phyloP scores from a whole-genome alignment of 1,140 invertebrate genomes.

The Nasonia vitripennis region DNA sequence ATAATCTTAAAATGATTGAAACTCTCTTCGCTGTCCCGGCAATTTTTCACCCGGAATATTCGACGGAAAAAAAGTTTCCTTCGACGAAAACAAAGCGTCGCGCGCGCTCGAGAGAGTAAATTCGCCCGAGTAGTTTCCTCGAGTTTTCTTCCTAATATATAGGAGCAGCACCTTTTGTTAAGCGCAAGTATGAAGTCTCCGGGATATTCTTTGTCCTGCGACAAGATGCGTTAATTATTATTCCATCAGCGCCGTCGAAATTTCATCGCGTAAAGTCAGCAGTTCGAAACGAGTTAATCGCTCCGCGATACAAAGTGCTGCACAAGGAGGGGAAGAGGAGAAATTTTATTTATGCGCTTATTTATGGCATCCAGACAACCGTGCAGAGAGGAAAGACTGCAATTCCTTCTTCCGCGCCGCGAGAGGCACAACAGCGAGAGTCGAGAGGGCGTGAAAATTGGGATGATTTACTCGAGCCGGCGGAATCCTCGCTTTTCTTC shows the following conservation, averaged over 20 bases:
- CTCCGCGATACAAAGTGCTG: neutral
- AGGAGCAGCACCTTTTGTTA: too few relatives aligned
- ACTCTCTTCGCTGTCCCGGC: too few relatives aligned
- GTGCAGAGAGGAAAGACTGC: neutral
- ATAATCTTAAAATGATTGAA: neutral
- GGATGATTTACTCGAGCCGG: constrained; percentile 14
- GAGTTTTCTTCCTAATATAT: too few relatives aligned
- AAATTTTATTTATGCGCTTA: constrained; percentile 1
- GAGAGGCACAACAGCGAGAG: neutral
- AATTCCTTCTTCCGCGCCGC: neutral
- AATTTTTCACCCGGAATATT: neutral
- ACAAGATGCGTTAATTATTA: too few relatives aligned
- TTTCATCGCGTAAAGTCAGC: too few relatives aligned
- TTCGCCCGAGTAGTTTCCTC: too few relatives aligned
- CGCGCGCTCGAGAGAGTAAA: too few relatives aligned
- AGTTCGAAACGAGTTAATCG: neutral
- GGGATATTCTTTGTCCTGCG: too few relatives aligned
- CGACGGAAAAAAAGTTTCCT: neutral
- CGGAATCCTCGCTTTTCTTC: neutral
- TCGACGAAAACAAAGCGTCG: too few relatives aligned
- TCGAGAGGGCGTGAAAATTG: constrained; percentile 22
- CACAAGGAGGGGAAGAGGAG: neutral
- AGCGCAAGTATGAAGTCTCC: too few relatives aligned
- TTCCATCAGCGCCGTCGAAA: too few relatives aligned
- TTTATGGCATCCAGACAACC: neutral